A percentile compares a stretch with the other conserved stretches of the same genome.
phyloP scores from a whole-genome alignment of 2,797 vertebrate genomes.

The Chanos chanos region DNA sequence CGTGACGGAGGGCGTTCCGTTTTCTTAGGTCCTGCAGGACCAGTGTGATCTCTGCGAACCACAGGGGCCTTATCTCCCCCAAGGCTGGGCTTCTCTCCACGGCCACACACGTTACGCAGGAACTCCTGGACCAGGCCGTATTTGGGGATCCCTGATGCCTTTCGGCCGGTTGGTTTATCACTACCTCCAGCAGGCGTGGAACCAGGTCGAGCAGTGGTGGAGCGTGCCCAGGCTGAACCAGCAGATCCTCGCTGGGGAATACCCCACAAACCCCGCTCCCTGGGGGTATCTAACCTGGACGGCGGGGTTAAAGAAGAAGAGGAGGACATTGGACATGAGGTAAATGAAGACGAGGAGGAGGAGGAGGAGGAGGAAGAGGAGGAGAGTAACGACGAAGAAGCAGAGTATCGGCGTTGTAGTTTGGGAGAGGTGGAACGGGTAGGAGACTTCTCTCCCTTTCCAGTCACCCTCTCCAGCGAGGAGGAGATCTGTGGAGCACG shows the following conservation, averaged over 20 bases:
- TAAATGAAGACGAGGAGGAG: constrained; percentile 38
- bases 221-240: constrained; percentile 76
- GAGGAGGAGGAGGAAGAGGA: constrained; percentile 40
- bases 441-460: constrained; percentile 74
- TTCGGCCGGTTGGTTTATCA: constrained; percentile 71
- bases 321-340: constrained; percentile 32
- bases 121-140: constrained; percentile 94
- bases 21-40: constrained; percentile 66
- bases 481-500: constrained; percentile 78
- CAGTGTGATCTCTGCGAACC: constrained; percentile 3
- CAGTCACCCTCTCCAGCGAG: constrained; percentile 81
- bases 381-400: constrained; percentile 60
- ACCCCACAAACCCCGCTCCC: constrained; percentile 81
- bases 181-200: constrained; percentile 68
- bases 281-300: constrained; percentile 70
- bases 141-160: constrained; percentile 61
- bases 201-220: constrained; percentile 73
- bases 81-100: constrained; percentile 70
- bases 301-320: constrained; percentile 45
- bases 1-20: constrained; percentile 57
- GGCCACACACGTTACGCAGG: constrained; percentile 89
- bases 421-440: constrained; percentile 82
- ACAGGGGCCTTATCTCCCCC: constrained; percentile 49
- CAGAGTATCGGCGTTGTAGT: constrained; percentile 78
- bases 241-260: constrained; percentile 76